Evolutionary conservation across 2,797 vertebrate genomes (phyloP).

Genomic region (Enteromius anoplus): DNA sequence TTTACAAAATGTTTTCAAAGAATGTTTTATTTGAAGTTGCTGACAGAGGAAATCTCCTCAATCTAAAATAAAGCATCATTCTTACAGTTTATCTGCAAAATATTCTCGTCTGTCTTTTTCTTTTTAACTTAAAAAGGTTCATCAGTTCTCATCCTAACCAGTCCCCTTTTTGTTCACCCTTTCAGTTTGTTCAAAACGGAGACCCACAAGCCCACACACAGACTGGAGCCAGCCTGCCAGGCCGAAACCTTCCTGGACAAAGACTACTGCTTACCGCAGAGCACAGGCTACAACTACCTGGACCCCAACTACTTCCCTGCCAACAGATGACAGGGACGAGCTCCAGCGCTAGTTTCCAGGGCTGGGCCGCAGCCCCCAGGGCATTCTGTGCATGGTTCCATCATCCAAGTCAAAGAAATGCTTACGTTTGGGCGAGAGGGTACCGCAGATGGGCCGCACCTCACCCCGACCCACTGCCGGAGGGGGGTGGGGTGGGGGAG

Average conservation of each 20-base stretch:
- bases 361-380: conserved; percentile 74
- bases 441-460: conserved; percentile 69
- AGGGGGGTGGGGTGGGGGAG: conserved; percentile 68
- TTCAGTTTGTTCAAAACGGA: conserved; percentile 92
- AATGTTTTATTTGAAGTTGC: neutral
- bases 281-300: conserved; percentile 97
- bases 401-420: conserved; percentile 81
- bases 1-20: neutral
- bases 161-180: neutral
- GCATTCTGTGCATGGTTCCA: conserved; percentile 87
- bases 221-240: conserved; percentile 91
- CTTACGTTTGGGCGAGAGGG: conserved; percentile 79
- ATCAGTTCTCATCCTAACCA: neutral
- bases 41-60: neutral
- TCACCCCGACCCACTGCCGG: conserved; percentile 53
- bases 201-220: conserved; percentile 92
- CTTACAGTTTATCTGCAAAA: neutral
- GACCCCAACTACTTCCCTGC: conserved; percentile 99
- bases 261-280: conserved; percentile 98
- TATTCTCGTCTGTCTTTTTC: neutral
- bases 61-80: neutral
- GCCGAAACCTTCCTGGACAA: conserved; percentile 93
- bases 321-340: conserved; percentile 96
- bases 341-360: conserved; percentile 68
- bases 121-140: neutral